Evolutionary conservation across 1,140 invertebrate genomes (phyloP).

Genomic region (Drosophila navojoa): DNA sequence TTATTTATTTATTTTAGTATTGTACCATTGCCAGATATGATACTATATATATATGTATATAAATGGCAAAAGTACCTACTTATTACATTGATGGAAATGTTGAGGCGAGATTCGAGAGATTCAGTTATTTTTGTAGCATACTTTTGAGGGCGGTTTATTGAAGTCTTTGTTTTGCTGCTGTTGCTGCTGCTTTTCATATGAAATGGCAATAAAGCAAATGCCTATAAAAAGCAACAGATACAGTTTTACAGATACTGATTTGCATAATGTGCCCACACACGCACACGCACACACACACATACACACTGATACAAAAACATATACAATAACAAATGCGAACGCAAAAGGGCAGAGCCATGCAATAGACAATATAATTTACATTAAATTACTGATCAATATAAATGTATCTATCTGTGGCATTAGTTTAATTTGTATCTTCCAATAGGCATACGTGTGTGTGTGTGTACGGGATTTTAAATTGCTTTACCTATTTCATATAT

Average conservation of each 20-base stretch:
- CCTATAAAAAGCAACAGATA: slow-evolving; percentile 77
- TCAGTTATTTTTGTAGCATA: slow-evolving; percentile 19
- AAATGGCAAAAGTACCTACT: not conserved
- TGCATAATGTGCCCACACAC: slow-evolving; percentile 69
- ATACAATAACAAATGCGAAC: slow-evolving; percentile 26
- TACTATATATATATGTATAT: too few species aligned
- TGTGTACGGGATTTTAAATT: slow-evolving; percentile 51
- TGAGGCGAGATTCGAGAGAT: not conserved
- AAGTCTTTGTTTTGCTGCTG: slow-evolving; percentile 20
- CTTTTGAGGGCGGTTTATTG: slow-evolving; percentile 18
- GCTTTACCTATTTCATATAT: slow-evolving; percentile 46
- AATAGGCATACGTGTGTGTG: slow-evolving; percentile 15
- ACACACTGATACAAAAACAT: not conserved
- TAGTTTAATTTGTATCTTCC: slow-evolving; percentile 73
- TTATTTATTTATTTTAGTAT: too few species aligned
- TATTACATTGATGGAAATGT: not conserved
- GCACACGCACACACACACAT: slow-evolving; percentile 5
- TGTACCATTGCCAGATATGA: too few species aligned
- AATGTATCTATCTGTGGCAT: slow-evolving; percentile 72
- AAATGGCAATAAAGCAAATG: slow-evolving; percentile 71
- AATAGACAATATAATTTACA: slow-evolving; percentile 80
- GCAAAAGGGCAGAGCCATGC: slow-evolving; percentile 24
- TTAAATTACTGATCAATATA: slow-evolving; percentile 82
- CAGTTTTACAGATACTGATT: slow-evolving; percentile 61
- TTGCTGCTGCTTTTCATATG: slow-evolving; percentile 30